Percentiles rank a stretch among this genome's conserved stretches.
Conservation (phyloP, 2,113 vertebrate species). For the Oostethus manadensis region DNA sequence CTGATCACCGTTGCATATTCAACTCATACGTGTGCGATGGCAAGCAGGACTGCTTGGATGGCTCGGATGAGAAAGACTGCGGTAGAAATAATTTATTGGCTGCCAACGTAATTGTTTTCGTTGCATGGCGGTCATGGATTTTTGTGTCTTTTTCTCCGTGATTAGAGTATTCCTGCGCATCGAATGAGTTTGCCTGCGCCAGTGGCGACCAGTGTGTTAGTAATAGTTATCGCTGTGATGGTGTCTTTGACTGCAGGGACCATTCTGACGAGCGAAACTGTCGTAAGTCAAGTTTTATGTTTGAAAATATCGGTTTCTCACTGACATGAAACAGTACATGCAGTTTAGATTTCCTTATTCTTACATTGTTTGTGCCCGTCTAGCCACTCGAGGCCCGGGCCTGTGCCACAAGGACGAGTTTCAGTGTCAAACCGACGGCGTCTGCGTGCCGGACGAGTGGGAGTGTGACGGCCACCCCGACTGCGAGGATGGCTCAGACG, state of each 20-base stretch:
- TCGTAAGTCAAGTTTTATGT: constrained; percentile 42
- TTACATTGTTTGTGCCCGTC: constrained; percentile 1
- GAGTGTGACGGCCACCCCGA: constrained; percentile 64
- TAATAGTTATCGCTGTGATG: constrained; percentile 55
- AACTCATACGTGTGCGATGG: constrained; percentile 60
- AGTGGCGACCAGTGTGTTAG: constrained; percentile 66
- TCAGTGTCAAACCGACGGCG: constrained; percentile 67
- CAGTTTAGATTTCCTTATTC: too few species aligned
- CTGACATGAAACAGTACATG: neutral
- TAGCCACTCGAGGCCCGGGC: constrained; percentile 61
- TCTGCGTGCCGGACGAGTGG: constrained; percentile 61
- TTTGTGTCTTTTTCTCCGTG: neutral
- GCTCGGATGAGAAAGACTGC: constrained; percentile 66
- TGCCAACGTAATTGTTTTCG: neutral
- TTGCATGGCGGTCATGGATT: neutral
- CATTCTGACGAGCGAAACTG: constrained; percentile 65
- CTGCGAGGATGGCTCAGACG: constrained; percentile 63
- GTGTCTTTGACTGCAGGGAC: constrained; percentile 67
- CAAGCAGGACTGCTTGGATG: constrained; percentile 69
- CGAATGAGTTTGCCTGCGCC: constrained; percentile 63
- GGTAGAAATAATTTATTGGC: constrained; percentile 32
- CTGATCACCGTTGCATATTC: constrained; percentile 64
- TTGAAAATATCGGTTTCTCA: neutral
- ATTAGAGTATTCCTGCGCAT: constrained; percentile 58
- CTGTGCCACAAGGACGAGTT: constrained; percentile 67